Conservation (phyloP, 1,140 invertebrate species). For the Drosophila micromelanica region DNA sequence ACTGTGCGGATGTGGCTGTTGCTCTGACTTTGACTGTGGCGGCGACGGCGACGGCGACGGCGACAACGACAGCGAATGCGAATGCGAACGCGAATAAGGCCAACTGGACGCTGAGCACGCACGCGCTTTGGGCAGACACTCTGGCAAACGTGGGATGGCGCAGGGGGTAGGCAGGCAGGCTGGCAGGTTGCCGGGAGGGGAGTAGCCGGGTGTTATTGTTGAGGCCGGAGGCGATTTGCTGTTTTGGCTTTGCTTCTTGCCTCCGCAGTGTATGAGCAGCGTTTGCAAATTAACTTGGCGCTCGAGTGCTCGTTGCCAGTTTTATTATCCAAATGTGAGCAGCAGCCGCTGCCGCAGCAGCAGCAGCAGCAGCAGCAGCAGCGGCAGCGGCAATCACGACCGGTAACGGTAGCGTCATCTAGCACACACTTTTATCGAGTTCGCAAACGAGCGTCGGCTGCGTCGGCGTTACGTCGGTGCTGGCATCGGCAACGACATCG, state of each 20-base stretch:
- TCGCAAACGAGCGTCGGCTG: conserved; percentile 63
- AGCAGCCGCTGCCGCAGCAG: conserved; percentile 44
- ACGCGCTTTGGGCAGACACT: conserved; percentile 39
- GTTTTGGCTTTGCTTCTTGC: conserved; percentile 50
- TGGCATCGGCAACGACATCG: conserved; percentile 5
- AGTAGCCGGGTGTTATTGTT: not conserved
- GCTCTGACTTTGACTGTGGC: conserved; percentile 2
- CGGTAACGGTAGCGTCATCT: conserved; percentile 70
- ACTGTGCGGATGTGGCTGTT: conserved; percentile 19
- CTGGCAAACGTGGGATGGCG: not conserved
- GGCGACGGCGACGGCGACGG: not conserved
- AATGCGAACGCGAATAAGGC: conserved; percentile 21
- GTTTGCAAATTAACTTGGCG: conserved; percentile 82
- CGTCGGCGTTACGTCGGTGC: conserved; percentile 38
- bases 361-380: conserved; percentile 30
- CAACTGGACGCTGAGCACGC: conserved; percentile 43
- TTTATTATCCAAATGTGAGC: conserved; percentile 81
- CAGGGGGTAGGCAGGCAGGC: too few species aligned
- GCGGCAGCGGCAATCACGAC: conserved; percentile 40
- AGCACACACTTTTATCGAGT: conserved; percentile 78
- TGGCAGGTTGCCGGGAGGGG: too few species aligned
- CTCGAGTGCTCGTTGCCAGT: conserved; percentile 79
- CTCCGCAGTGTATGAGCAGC: conserved; percentile 74
- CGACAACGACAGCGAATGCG: not conserved
- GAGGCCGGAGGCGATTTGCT: conserved; percentile 11